Percentiles rank a stretch among this genome's conserved stretches.
Conservation (phyloP, 2,888 invertebrate species). For the Galerucella pusilla region DNA sequence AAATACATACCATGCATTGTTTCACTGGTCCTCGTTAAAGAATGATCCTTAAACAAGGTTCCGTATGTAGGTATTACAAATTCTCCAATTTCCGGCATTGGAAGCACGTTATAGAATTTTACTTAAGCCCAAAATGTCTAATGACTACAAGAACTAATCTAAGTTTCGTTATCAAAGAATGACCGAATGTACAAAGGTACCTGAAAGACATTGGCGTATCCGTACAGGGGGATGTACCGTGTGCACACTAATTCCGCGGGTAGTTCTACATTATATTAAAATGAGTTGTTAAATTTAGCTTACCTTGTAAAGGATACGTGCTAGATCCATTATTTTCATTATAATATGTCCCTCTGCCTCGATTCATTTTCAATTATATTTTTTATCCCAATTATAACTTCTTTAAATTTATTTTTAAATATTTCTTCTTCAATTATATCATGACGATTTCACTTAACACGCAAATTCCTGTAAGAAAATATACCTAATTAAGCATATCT, state of each 20-base stretch:
- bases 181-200: no score
- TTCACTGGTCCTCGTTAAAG: background rate
- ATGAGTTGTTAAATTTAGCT: background rate
- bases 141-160: no score
- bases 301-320: conserved; percentile 5
- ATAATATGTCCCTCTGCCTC: conserved; percentile 5
- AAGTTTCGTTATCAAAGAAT: no score
- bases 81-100: background rate
- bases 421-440: background rate
- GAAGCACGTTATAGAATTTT: no score
- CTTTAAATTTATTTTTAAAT: background rate
- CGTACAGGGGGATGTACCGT: no score
- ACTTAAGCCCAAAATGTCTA: no score
- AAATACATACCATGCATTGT: background rate
- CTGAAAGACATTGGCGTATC: no score
- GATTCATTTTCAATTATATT: conserved; percentile 1
- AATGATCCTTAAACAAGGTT: background rate
- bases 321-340: conserved; percentile 14
- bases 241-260: no score
- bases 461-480: background rate
- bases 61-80: background rate
- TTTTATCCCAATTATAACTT: background rate
- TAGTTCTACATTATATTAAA: no score
- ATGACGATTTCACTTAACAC: background rate
- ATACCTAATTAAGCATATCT: background rate